Base-by-base conservation (phyloP, 2,797 vertebrate species). In the Centroberyx gerrardi region DNA sequence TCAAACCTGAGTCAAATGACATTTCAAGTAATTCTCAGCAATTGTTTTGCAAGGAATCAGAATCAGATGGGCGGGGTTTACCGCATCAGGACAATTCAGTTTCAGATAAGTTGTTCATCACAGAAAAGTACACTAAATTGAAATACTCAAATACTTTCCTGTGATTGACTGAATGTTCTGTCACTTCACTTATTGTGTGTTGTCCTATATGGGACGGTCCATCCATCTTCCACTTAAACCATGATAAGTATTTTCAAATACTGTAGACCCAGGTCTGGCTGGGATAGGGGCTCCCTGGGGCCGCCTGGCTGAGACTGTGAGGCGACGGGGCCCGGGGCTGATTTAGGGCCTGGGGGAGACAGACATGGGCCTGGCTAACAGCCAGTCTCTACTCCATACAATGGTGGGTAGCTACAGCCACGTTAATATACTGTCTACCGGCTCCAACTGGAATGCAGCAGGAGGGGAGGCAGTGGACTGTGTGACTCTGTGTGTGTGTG, bases 331-430 rank as follows among this genome's bases (percentile, higher is more conserved):
- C 66, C 78, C 56, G 52, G 72, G 83, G 83, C 79, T 88, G 89
- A 90, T 92, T 92, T 89, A 91, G 77, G 85, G 78, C 72, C 84
- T 27, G 1, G 38, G 78, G 90, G 85, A 90, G 90, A 88, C 87
- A 84, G 87, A 82, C 80, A 62, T 79, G 78, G 78, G 64, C 71
- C 84, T 91, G 91, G 91, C 89, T n/a, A 2, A 13, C 78, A 89
- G 90, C 91, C 92, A 92, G 85, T 44, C 78, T 4, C 56, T 59
- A 9, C 55, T 89, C 76, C 76, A 69, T 74, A 56, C 87, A 84
- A 75, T 84, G 83, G 87, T 85, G 72, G 79, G 81, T 75, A 82
- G 75, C 83, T 73, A 79, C 75, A 87, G 86, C 70, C 79, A 81
- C 67, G 83, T 89, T 87, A 88, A 89, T 85, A 84, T 81, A 81